Percentiles rank a stretch among this genome's conserved stretches.
Conservation (phyloP, 2,888 invertebrate species). For the Myopa tessellatipennis region DNA sequence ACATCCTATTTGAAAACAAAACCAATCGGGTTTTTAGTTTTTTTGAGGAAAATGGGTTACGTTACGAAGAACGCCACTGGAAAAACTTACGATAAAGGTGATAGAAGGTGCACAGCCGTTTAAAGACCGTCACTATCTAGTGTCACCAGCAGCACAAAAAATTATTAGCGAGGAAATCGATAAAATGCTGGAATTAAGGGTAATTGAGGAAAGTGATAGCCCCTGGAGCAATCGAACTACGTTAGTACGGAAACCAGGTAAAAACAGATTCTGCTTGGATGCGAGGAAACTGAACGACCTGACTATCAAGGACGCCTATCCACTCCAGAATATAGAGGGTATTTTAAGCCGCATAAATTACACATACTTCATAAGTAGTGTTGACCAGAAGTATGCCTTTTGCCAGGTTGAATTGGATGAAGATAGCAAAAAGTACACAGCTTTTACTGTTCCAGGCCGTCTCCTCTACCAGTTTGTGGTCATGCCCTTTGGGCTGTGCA, state of each 20-base stretch:
- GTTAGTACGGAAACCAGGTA: slow-evolving; percentile 26
- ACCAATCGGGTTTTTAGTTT: background rate
- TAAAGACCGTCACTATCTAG: slow-evolving; percentile 30
- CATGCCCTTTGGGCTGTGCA: background rate
- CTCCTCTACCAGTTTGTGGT: background rate
- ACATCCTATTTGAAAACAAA: background rate
- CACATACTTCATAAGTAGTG: slow-evolving; percentile 7
- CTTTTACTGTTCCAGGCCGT: background rate
- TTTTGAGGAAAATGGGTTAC: slow-evolving; percentile 16
- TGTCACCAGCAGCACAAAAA: slow-evolving; percentile 21
- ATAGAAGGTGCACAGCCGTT: slow-evolving; percentile 11
- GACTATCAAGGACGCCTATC: slow-evolving; percentile 25
- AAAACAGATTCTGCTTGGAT: slow-evolving; percentile 34
- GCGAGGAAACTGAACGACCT: slow-evolving; percentile 21
- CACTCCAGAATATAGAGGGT: background rate
- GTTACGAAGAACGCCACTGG: slow-evolving; percentile 10
- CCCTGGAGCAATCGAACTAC: slow-evolving; percentile 30
- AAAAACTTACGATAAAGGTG: slow-evolving; percentile 26
- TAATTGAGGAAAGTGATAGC: slow-evolving; percentile 37
- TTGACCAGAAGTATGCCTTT: background rate
- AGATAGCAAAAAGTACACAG: background rate
- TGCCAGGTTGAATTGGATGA: background rate
- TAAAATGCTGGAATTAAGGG: slow-evolving; percentile 26
- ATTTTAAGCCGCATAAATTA: background rate
- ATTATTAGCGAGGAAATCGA: slow-evolving; percentile 19